Base-by-base conservation (phyloP, 1,140 invertebrate genomes). In the Cydia pomonella region DNA sequence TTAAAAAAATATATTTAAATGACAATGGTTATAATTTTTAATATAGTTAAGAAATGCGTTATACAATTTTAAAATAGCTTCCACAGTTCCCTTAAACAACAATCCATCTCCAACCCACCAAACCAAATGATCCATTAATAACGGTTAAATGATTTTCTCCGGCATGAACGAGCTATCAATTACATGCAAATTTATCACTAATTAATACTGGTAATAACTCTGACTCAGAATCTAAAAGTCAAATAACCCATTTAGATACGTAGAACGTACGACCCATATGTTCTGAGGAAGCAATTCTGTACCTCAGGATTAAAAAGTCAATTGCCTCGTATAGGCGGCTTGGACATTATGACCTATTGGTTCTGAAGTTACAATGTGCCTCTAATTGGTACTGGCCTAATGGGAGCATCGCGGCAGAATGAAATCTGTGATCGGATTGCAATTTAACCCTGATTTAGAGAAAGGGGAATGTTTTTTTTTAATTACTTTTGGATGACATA, bases 171-270 rank as follows among this genome's bases (percentile, higher is more conserved):
- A n/a, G 29, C 27, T 69, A 69, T 69, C 64, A 69, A 69, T 69
- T 69, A 69, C 64, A 69, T 38, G 16, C 64, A 69, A 69, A 69
- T 69, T 69, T 69, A 69, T 69, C 64, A 33, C 64, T 69, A 69
- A 69, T 69, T 69, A 69, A 69, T 69, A 69, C 64, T 69, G 64
- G 27, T 69, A 69, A 69, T 69, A 38, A 38, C n/a, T 10, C 21
- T 10, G 21, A 59, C 53, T 59, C 21, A 59, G 53, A 59, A 59
- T 59, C 53, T 3, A 59, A 59, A 23, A 23, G 21, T 23, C 53
- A 59, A 59, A 59, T 59, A 23, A 23, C 53, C 18, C 7, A 59
- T 12, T 59, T 59, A 50, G 21, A 23, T 59, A 59, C n/a, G 21
- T 59, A 59, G 21, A 59, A 59, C 21, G 18, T 23, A 59, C 53